Evolutionary conservation across 2,797 vertebrate species (phyloP).

Genomic region (Argya squamiceps): DNA sequence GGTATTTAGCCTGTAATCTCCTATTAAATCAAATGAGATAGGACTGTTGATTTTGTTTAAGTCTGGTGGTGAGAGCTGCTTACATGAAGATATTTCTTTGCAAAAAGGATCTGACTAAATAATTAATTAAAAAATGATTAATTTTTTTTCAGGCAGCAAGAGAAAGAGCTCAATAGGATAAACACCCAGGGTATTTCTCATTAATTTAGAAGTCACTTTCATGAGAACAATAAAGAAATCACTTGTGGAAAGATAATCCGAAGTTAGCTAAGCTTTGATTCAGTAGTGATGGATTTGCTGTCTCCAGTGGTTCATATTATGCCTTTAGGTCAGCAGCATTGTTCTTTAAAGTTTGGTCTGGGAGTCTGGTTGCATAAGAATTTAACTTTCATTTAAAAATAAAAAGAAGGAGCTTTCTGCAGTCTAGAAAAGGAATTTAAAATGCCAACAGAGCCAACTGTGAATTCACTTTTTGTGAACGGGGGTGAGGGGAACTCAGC

Average conservation of each 20-base stretch:
- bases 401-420: background rate
- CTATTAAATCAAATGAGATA: constrained; percentile 14
- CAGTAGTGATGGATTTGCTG: background rate
- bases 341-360: constrained; percentile 1
- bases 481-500: background rate
- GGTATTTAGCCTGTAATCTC: constrained; percentile 36
- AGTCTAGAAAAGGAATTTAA: background rate
- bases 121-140: constrained; percentile 47
- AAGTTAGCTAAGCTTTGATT: constrained; percentile 5
- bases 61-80: background rate
- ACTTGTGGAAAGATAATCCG: constrained; percentile 4
- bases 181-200: constrained; percentile 25
- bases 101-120: constrained; percentile 21
- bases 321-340: constrained; percentile 7
- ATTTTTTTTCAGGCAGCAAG: background rate
- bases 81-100: constrained; percentile 10
- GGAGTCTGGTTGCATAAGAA: background rate
- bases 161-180: background rate
- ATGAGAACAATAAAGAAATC: constrained; percentile 38
- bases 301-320: background rate
- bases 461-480: background rate
- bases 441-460: background rate
- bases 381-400: background rate
- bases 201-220: constrained; percentile 55
- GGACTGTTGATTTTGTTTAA: constrained; percentile 10